Evolutionary conservation across 2,113 vertebrate genomes (phyloP).

Genomic region (Pandion haliaetus): DNA sequence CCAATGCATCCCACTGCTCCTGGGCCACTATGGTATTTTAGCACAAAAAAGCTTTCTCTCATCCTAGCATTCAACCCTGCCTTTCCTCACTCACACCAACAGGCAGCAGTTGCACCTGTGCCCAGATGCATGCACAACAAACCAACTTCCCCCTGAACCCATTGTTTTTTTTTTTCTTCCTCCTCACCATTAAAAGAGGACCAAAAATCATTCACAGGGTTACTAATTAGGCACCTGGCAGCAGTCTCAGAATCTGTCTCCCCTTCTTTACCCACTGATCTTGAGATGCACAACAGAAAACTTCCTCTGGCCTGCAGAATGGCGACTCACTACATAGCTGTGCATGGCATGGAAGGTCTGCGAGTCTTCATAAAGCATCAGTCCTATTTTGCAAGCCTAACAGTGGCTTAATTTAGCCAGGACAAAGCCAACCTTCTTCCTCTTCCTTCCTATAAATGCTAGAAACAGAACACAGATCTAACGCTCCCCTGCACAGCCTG

Average conservation of each 20-base stretch:
- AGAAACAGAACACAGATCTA: not conserved
- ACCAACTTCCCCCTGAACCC: not conserved
- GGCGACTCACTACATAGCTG: fast-evolving
- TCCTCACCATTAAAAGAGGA: not conserved
- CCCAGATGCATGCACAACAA: fast-evolving
- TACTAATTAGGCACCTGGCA: not conserved
- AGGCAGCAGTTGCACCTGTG: fast-evolving
- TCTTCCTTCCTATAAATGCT: not conserved
- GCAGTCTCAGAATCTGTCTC: not conserved
- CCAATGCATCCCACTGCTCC: not conserved
- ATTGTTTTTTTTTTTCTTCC: not conserved
- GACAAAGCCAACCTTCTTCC: not conserved
- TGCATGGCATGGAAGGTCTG: fast-evolving
- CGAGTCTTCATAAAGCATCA: not conserved
- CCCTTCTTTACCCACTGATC: not conserved
- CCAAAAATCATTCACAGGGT: not conserved
- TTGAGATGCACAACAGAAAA: not conserved
- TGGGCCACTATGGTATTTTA: not conserved
- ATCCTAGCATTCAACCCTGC: not conserved
- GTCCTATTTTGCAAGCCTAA: not conserved
- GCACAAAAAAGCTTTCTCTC: not conserved
- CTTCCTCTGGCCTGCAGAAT: not conserved
- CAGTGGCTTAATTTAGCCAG: not conserved
- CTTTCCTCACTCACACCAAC: not conserved
- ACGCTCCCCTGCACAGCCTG: not conserved